phyloP scores from a whole-genome alignment of 2,888 invertebrate species.

The Liposcelis brunnea region DNA sequence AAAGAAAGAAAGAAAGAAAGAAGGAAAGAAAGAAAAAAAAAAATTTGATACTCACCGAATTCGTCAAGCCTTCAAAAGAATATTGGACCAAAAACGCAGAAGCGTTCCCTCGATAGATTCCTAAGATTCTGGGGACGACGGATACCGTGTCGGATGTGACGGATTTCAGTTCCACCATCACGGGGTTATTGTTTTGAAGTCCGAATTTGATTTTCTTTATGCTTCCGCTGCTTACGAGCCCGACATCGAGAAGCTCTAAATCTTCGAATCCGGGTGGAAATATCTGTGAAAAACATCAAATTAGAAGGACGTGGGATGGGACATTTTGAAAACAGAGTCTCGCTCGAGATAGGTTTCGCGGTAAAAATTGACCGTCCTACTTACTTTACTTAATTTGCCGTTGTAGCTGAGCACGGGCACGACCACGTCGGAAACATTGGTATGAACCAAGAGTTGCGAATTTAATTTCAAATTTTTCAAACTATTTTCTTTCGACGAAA shows the following conservation, averaged over 20 bases:
- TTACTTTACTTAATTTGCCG: slow-evolving; percentile 45
- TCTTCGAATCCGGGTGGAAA: slow-evolving; percentile 23
- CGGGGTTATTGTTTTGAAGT: slow-evolving; percentile 57
- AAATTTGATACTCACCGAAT: slow-evolving; percentile 13
- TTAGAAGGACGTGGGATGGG: too few species aligned
- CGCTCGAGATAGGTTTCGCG: neutral
- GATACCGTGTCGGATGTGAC: slow-evolving; percentile 41
- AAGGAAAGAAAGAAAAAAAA: slow-evolving; percentile 6
- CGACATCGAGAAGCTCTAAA: slow-evolving; percentile 37
- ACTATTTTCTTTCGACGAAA: slow-evolving; percentile 34
- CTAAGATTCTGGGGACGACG: slow-evolving; percentile 34
- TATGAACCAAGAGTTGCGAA: slow-evolving; percentile 44
- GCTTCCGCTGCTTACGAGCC: slow-evolving; percentile 42
- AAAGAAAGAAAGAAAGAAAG: slow-evolving; percentile 10
- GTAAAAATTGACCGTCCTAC: slow-evolving; percentile 15
- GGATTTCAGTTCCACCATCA: slow-evolving; percentile 42
- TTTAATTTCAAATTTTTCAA: slow-evolving; percentile 37
- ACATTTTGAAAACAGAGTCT: too few species aligned
- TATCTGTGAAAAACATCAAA: slow-evolving; percentile 15
- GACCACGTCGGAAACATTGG: slow-evolving; percentile 53
- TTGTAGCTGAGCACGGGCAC: slow-evolving; percentile 56
- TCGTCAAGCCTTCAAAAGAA: slow-evolving; percentile 22
- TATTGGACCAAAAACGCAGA: slow-evolving; percentile 21
- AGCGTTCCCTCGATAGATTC: slow-evolving; percentile 36
- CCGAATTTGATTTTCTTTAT: slow-evolving; percentile 54